A percentile compares a stretch with the other conserved stretches of the same genome.
phyloP scores from a whole-genome alignment of 2,797 vertebrate genomes.

The Poeciliopsis infans region DNA sequence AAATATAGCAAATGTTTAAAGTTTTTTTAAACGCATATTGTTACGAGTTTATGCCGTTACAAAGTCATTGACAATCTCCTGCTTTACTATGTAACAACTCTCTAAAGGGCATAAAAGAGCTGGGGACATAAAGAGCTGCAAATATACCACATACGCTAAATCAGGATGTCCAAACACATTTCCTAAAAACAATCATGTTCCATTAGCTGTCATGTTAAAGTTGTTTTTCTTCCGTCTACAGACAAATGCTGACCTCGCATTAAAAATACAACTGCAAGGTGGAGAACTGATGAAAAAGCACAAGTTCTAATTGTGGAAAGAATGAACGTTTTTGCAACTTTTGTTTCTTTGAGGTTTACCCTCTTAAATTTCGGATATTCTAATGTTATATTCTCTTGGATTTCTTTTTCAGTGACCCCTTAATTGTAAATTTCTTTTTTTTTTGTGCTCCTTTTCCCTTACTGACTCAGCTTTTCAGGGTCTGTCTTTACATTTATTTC shows the following conservation, averaged over 20 bases:
- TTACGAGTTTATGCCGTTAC: neutral
- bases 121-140: neutral
- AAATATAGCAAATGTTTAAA: neutral
- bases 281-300: slow-evolving; percentile 1
- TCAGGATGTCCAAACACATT: neutral
- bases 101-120: neutral
- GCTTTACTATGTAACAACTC: neutral
- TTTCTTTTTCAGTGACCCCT: neutral
- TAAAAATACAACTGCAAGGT: neutral
- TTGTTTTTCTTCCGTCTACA: neutral
- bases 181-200: neutral
- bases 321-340: neutral
- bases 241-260: neutral
- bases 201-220: neutral
- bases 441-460: neutral
- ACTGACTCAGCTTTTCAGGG: neutral
- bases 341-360: neutral
- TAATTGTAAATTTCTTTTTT: neutral
- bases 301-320: slow-evolving; percentile 1
- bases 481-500: neutral
- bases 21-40: neutral
- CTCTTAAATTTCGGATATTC: neutral
- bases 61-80: neutral
- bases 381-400: neutral
- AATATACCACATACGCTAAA: neutral